A percentile compares a stretch with the other conserved stretches of the same genome.
These are phyloP conservation scores for Salminus brasiliensis DNA, from an alignment of 2,113 vertebrate species.

Conservation along the genomic window DNA sequence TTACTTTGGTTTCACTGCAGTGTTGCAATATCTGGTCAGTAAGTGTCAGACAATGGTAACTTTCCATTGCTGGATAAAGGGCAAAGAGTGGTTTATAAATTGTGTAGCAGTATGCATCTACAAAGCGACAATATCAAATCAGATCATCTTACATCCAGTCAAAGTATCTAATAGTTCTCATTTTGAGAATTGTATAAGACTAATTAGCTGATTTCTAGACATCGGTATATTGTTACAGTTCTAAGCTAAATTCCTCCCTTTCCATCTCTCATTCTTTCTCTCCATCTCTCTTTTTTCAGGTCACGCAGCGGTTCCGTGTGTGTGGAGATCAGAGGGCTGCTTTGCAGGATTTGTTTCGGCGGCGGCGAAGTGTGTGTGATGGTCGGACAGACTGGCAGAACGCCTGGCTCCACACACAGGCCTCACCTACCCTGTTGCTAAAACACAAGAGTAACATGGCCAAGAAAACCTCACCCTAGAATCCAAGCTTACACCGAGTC, in stretches of 20 bases:
- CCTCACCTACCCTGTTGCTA: constrained; percentile 76
- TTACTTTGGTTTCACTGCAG: too few relatives aligned
- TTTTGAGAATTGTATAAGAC: too few relatives aligned
- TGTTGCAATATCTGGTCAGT: background rate
- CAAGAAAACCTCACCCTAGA: constrained; percentile 79
- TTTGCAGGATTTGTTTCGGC: constrained; percentile 85
- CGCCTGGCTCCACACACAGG: constrained; percentile 72
- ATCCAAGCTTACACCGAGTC: background rate
- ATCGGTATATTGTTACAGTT: too few relatives aligned
- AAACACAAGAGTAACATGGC: constrained; percentile 72
- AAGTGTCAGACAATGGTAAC: background rate
- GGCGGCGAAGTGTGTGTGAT: constrained; percentile 85
- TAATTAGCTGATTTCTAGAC: too few relatives aligned
- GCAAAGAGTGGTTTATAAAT: background rate
- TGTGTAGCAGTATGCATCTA: too few relatives aligned
- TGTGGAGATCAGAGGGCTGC: constrained; percentile 81
- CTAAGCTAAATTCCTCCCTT: background rate
- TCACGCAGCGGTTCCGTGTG: constrained; percentile 82
- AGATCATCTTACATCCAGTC: too few relatives aligned
- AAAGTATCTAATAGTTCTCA: too few relatives aligned
- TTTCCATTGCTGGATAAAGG: background rate
- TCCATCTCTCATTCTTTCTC: background rate
- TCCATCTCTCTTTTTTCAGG: constrained; percentile 66
- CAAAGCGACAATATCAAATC: too few relatives aligned
- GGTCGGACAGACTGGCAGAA: constrained; percentile 79